A percentile compares a stretch with the other conserved stretches of the same genome.
phyloP scores from a whole-genome alignment of 2,113 vertebrate species.

The crab-eating macaque (Macaca fascicularis) region T2T-MFA8v1.1 NC_088376.1:115673501-115674000 shows the following conservation, averaged over 20 bases:
- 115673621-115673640: not conserved
- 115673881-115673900: not conserved
- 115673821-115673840: too few relatives aligned
- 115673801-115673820: not conserved
- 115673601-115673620: not conserved
- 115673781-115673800: not conserved
- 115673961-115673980: not conserved
- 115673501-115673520: not conserved
- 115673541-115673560: not conserved
- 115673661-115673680: not conserved
- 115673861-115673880: not conserved
- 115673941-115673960: not conserved
- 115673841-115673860: not conserved
- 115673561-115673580: not conserved
- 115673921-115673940: conserved; percentile 6
- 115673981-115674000: not conserved
- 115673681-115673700: not conserved
- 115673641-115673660: not conserved
- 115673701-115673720: not conserved
- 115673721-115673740: not conserved
- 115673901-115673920: not conserved
- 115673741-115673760: not conserved
- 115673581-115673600: conserved; percentile 14
- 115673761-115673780: not conserved
- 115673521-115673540: not conserved